Evolutionary conservation across 2,888 invertebrate species (phyloP), one percentile per base, ranked within the genome.

Genomic region (Ichneumoninae sp.): DNA sequence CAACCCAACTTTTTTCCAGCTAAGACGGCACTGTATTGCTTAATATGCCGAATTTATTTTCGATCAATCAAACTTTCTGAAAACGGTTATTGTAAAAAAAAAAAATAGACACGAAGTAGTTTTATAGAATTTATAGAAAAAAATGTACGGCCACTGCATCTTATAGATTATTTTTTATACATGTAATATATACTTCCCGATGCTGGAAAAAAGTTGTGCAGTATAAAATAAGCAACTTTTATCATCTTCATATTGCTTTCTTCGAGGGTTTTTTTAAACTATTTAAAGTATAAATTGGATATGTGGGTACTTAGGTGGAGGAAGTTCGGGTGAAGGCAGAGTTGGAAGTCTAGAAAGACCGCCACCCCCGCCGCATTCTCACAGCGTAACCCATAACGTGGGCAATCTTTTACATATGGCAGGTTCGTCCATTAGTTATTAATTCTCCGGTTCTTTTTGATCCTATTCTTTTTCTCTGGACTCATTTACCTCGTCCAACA

Each of bases 371-470:
- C 95, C 95, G 75, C 95, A 95, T 92, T 96, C 96, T 88, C 93
- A 95, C 95, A 94, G 95, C 94, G 94, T 95, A 94, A 93, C 95
- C 85, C 95, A 95, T 90, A 95, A 95, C 89, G 95, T 96, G 83
- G 95, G 95, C 83, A 96, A 96, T 93, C 95, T 98, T 93, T 96
- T 98, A 95, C 97, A 97, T 94, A 97, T 97, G 96, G 97, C 97
- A 95, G 96, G 96, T 96, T 94, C 93, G 94, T 94, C 88, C 80
- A 85, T 75, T 85, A 86, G 63, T 83, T 81, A 83, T 77, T 78
- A 19, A 85, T 87, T 82, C 47, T 68, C 57, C 69, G 50, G 50
- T n/a, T 47, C 10, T 68, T 78, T n/a, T 50, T 40, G 26, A 4
- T 7, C 30, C 30, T 33, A 16, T 30, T 47, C 60, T n/a, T 44